Conservation (phyloP, 2,797 vertebrate species). For the Carcharodon carcharias region DNA sequence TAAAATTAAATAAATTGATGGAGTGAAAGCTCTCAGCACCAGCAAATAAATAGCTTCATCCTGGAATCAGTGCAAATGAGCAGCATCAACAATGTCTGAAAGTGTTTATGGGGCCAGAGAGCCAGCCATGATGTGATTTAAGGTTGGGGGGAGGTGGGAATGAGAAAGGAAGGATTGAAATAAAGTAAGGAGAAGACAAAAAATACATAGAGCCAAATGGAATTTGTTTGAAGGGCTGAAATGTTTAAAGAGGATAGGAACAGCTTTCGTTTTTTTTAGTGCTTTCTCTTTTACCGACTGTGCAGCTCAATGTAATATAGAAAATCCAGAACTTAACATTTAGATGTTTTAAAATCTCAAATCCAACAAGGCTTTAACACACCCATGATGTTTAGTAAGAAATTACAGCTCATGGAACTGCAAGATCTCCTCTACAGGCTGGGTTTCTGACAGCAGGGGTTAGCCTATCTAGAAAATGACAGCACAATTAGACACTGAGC, state of each 20-base stretch:
- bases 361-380: constrained; percentile 1
- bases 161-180: not conserved
- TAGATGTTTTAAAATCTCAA: not conserved
- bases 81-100: not conserved
- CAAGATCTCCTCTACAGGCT: not conserved
- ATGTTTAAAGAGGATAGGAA: not conserved
- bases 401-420: not conserved
- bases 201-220: not conserved
- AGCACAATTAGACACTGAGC: constrained; percentile 25
- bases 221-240: not conserved
- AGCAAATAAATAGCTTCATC: not conserved
- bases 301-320: not conserved
- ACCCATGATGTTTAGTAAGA: not conserved
- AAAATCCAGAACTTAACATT: not conserved
- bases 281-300: not conserved
- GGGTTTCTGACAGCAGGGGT: not conserved
- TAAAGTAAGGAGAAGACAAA: not conserved
- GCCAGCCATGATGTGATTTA: not conserved
- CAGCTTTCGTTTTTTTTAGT: not conserved
- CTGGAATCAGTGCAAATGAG: not conserved
- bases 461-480: constrained; percentile 27
- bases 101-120: not conserved
- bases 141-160: not conserved
- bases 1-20: not conserved
- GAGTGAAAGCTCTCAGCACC: not conserved